Evolutionary conservation across 2,888 invertebrate genomes (phyloP), one percentile per base, ranked within the genome.

Genomic region (Dasysyrphus albostriatus): DNA sequence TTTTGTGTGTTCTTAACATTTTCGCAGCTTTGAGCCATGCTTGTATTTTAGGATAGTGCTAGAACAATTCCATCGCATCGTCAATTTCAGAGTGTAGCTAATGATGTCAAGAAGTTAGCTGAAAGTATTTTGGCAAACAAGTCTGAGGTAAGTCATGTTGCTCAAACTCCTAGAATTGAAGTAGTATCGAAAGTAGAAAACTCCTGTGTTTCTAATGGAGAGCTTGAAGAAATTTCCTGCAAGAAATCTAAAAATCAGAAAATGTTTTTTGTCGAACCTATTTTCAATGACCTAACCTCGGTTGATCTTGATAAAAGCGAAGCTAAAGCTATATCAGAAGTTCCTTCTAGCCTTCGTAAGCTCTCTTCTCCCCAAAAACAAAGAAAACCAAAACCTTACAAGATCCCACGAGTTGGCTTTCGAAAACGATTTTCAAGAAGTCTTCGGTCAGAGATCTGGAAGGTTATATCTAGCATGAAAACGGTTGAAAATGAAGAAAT

Each of bases 51-150:
- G 91, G 90, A 91, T 1, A 90, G 90, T 4, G 90, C 90, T 44
- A 87, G 83, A 5, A 89, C 88, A 65, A 88, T 91, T 10, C 92
- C 92, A 9, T 89, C 92, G 4, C 91, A 92, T 88, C 90, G 89
- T 83, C 90, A 92, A 69, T 92, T 92, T 79, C 90, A 91, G 75
- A 89, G 84, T 49, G 91, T 92, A 19, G 92, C 92, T 5, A 90
- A 90, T 39, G 91, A 91, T 87, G 92, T 92, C 4, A 92, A 92
- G 88, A 91, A 90, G 39, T 73, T 92, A 77, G 92, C 92, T 44
- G 92, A 92, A 58, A 88, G 89, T 29, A 77, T 92, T 24, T 89
- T 92, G 44, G 89, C 89, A 39, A 89, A 90, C 77, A 83, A 80
- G 34, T 69, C 89, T 83, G 79, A 90, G 89, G 78, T 83, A 83